A percentile compares a stretch with the other conserved stretches of the same genome.
Conservation (phyloP, 2,113 vertebrate genomes). For the Ammospiza caudacuta region DNA sequence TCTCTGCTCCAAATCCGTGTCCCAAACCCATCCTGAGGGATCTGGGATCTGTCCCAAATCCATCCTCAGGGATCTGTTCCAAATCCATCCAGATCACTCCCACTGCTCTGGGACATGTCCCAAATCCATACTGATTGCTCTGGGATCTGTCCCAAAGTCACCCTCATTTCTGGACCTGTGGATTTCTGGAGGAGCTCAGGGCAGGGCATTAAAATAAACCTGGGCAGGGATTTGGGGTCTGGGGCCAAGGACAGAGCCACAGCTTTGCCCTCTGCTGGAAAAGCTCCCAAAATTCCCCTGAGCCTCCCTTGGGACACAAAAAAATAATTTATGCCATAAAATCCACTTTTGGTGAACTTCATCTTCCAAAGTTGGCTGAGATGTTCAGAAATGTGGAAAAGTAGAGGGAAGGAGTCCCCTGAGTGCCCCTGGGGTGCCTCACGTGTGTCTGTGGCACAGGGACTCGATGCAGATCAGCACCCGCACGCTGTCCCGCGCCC, state of each 20-base stretch:
- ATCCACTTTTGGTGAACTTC: too few species aligned
- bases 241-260: not conserved
- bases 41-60: too few species aligned
- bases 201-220: not conserved
- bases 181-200: not conserved
- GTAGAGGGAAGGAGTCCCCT: accelerated
- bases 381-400: not conserved
- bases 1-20: too few species aligned
- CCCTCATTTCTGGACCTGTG: not conserved
- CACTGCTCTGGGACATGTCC: too few species aligned
- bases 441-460: constrained; percentile 91
- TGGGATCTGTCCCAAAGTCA: not conserved
- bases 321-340: too few species aligned
- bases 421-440: constrained; percentile 13
- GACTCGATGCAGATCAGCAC: constrained; percentile 94
- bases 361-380: not conserved
- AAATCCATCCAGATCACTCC: too few species aligned
- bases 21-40: too few species aligned
- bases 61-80: too few species aligned
- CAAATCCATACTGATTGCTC: not conserved
- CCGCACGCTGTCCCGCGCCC: constrained; percentile 85
- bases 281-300: not conserved
- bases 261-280: not conserved
- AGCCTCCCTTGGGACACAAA: not conserved
- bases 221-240: not conserved